A percentile compares a stretch with the other conserved stretches of the same genome.
Evolutionary conservation across 2,797 vertebrate genomes (phyloP).

Genomic region (Gallinago stenura): DNA sequence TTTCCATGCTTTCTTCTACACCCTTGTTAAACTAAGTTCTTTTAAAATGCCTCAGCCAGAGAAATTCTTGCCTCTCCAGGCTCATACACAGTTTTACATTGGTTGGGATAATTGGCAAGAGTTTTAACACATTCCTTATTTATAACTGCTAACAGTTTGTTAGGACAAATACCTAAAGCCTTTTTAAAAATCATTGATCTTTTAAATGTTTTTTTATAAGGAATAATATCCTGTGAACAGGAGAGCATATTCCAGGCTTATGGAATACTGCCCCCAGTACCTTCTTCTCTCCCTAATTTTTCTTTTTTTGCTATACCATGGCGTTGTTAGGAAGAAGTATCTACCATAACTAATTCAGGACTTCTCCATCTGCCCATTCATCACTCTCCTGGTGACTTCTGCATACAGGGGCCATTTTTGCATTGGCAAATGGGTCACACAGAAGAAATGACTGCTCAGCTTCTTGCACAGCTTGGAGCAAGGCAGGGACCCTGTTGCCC

Average conservation of each 20-base stretch:
- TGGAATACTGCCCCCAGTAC: background rate
- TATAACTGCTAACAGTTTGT: slow-evolving; percentile 70
- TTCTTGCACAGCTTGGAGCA: background rate
- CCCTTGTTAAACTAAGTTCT: slow-evolving; percentile 56
- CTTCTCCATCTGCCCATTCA: background rate
- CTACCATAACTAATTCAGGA: background rate
- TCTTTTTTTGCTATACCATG: background rate
- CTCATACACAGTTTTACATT: slow-evolving; percentile 25
- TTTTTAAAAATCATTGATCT: slow-evolving; percentile 55
- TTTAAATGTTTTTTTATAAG: background rate
- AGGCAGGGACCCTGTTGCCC: background rate
- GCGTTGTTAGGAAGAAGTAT: background rate
- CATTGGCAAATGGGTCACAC: background rate
- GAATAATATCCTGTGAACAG: background rate
- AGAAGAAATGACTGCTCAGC: background rate
- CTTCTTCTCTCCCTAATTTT: background rate
- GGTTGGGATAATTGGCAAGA: slow-evolving; percentile 51
- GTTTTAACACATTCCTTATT: slow-evolving; percentile 69
- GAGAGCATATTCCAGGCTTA: background rate
- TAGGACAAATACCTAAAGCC: slow-evolving; percentile 67
- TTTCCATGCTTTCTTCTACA: slow-evolving; percentile 59
- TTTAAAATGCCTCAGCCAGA: slow-evolving; percentile 47
- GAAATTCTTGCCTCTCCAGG: slow-evolving; percentile 53
- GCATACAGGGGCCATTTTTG: background rate
- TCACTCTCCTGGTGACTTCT: background rate